Conservation (phyloP, 1,140 invertebrate genomes). For the Drosophila ironensis region DNA sequence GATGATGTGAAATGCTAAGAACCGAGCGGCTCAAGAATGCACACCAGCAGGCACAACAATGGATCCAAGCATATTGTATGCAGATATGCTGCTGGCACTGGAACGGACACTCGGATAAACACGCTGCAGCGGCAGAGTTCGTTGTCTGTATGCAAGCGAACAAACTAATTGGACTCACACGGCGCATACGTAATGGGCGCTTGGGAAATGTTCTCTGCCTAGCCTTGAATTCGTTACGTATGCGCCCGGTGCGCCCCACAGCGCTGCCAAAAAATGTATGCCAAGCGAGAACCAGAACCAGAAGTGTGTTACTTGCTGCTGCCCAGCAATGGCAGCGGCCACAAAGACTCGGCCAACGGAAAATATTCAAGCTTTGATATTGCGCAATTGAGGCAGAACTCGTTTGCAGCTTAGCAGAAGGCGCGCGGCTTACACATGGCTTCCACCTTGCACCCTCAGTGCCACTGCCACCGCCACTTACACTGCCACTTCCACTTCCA, state of each 20-base stretch:
- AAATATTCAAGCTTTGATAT: constrained; percentile 12
- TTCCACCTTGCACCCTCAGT: background rate
- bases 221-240: constrained; percentile 65
- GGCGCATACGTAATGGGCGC: constrained; percentile 73
- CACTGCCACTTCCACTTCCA: constrained; percentile 1
- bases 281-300: constrained; percentile 34
- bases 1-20: constrained; percentile 74
- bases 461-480: background rate
- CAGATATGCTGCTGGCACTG: constrained; percentile 40
- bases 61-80: constrained; percentile 54
- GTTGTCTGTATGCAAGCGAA: constrained; percentile 22
- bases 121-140: constrained; percentile 1
- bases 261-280: constrained; percentile 49
- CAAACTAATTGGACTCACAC: constrained; percentile 72
- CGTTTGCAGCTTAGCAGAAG: constrained; percentile 31
- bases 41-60: constrained; percentile 49
- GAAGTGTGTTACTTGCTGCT: constrained; percentile 5
- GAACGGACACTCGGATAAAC: constrained; percentile 3
- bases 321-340: too few relatives aligned
- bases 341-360: constrained; percentile 11
- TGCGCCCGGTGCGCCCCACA: constrained; percentile 47
- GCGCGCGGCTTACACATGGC: constrained; percentile 2
- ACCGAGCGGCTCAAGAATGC: constrained; percentile 38
- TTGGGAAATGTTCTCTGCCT: constrained; percentile 63
- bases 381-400: constrained; percentile 63